Evolutionary conservation across 2,113 vertebrate species (phyloP).

Genomic region (Xenopus borealis): DNA sequence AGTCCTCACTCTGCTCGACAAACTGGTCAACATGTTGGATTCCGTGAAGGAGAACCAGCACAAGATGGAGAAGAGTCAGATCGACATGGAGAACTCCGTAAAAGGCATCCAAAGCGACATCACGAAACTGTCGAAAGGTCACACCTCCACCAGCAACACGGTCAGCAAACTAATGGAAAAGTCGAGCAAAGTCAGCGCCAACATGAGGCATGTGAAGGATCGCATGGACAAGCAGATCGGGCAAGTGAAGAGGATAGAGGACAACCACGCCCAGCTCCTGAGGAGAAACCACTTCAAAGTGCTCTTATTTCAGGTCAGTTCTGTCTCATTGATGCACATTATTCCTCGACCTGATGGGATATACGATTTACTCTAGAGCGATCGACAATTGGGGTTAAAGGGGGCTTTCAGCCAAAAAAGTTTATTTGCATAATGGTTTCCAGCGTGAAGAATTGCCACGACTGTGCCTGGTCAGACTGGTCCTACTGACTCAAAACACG

Average conservation of each 20-base stretch:
- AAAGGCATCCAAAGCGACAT: constrained; percentile 83
- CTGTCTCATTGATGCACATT: not conserved
- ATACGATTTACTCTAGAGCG: too few species aligned
- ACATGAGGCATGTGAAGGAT: constrained; percentile 85
- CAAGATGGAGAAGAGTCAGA: constrained; percentile 88
- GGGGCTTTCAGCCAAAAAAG: too few species aligned
- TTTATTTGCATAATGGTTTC: too few species aligned
- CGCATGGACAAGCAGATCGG: constrained; percentile 82
- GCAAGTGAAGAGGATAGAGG: constrained; percentile 88
- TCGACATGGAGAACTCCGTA: constrained; percentile 83
- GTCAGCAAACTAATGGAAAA: constrained; percentile 93
- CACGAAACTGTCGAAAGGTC: constrained; percentile 78
- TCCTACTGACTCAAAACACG: too few species aligned
- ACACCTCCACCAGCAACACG: constrained; percentile 75
- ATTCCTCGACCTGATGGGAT: too few species aligned
- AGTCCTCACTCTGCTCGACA: constrained; percentile 89
- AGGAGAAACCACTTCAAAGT: constrained; percentile 95
- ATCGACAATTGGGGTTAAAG: too few species aligned
- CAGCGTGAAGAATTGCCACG: too few species aligned
- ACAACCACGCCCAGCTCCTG: constrained; percentile 87
- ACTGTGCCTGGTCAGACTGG: too few species aligned
- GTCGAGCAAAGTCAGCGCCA: constrained; percentile 81
- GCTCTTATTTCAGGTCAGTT: constrained; percentile 93
- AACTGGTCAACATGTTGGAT: constrained; percentile 90
- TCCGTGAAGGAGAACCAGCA: constrained; percentile 85